phyloP scores from a whole-genome alignment of 2,797 vertebrate genomes.

The Emys orbicularis region DNA sequence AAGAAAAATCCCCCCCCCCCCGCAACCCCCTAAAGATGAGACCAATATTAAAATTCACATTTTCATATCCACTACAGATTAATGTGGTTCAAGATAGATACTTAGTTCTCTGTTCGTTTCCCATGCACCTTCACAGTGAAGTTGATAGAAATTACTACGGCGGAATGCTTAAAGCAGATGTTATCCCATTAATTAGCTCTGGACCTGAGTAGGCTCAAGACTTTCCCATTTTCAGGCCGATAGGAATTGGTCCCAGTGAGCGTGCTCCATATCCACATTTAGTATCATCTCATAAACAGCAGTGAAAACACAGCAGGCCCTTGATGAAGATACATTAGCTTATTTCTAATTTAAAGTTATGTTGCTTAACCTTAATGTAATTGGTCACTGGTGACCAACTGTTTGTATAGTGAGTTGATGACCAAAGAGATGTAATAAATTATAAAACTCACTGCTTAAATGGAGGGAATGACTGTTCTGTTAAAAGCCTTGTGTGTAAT shows the following conservation, averaged over 20 bases:
- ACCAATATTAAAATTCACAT: slow-evolving; percentile 62
- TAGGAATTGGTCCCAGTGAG: slow-evolving; percentile 88
- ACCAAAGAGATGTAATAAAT: slow-evolving; percentile 82
- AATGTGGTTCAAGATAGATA: slow-evolving; percentile 78
- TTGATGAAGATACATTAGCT: slow-evolving; percentile 85
- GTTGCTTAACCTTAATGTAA: slow-evolving; percentile 88
- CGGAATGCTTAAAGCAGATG: slow-evolving; percentile 86
- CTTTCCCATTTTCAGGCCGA: slow-evolving; percentile 84
- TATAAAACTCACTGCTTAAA: slow-evolving; percentile 81
- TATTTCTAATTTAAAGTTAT: slow-evolving; percentile 86
- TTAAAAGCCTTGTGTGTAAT: slow-evolving; percentile 80
- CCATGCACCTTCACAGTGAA: slow-evolving; percentile 75
- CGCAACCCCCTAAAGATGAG: slow-evolving; percentile 48
- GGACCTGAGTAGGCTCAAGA: slow-evolving; percentile 83
- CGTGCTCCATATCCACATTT: slow-evolving; percentile 85
- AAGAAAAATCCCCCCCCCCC: slow-evolving; percentile 16
- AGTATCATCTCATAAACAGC: slow-evolving; percentile 87
- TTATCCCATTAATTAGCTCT: slow-evolving; percentile 88
- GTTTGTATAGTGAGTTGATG: slow-evolving; percentile 86
- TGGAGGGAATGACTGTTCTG: slow-evolving; percentile 76
- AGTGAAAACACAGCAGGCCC: slow-evolving; percentile 83
- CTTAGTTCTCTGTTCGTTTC: slow-evolving; percentile 82
- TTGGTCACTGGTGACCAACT: slow-evolving; percentile 92
- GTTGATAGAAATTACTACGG: slow-evolving; percentile 82
- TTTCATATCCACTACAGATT: slow-evolving; percentile 72